Evolutionary conservation across 2,888 invertebrate genomes (phyloP).

Genomic region (Agrotis ipsilon): DNA sequence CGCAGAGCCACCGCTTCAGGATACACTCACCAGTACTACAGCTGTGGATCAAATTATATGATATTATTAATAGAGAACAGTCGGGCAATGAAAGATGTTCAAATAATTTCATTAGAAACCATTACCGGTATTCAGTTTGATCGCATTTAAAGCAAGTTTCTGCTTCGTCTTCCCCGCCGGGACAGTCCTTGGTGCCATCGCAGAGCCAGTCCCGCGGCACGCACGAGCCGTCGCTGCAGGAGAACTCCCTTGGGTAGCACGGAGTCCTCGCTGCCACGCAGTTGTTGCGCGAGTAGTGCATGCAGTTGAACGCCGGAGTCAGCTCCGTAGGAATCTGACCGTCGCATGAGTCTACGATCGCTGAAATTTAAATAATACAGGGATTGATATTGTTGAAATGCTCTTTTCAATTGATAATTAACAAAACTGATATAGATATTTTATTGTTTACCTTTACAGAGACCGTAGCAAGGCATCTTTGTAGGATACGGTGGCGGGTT

Average conservation of each 20-base stretch:
- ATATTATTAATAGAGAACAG: no score
- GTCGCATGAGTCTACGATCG: constrained; percentile 92
- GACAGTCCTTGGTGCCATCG: constrained; percentile 92
- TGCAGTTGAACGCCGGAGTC: constrained; percentile 91
- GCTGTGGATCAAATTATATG: constrained; percentile 71
- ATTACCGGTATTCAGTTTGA: constrained; percentile 81
- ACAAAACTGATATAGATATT: no score
- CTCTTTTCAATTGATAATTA: no score
- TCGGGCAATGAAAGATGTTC: not conserved
- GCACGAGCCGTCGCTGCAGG: constrained; percentile 91
- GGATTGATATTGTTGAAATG: not conserved
- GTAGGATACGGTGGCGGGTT: constrained; percentile 90
- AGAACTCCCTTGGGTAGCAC: constrained; percentile 90
- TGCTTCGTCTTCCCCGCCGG: constrained; percentile 92
- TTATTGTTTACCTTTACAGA: constrained; percentile 92
- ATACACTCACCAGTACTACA: constrained; percentile 84
- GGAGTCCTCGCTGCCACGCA: constrained; percentile 89
- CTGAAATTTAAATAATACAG: constrained; percentile 77
- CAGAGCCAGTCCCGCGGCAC: constrained; percentile 92
- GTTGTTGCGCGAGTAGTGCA: constrained; percentile 91
- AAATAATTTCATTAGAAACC: not conserved
- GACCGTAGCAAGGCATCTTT: constrained; percentile 92
- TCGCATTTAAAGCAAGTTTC: constrained; percentile 85
- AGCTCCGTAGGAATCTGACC: constrained; percentile 91
- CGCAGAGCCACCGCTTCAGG: constrained; percentile 85